Evolutionary conservation across 2,888 invertebrate species (phyloP).

Genomic region (Bembecia ichneumoniformis): DNA sequence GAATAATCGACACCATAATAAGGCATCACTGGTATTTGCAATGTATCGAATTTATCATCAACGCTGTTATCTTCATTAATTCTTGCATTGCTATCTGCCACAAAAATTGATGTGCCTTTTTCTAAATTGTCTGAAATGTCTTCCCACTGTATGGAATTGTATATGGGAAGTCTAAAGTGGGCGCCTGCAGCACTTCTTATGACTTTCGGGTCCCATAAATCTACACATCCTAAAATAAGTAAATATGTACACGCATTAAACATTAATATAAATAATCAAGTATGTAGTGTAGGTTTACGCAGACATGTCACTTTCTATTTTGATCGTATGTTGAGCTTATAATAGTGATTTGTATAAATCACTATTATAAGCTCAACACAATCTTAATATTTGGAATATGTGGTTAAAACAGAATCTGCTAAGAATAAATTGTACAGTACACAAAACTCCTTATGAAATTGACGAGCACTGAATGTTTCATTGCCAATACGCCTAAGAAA

Average conservation of each 20-base stretch:
- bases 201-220: slow-evolving; percentile 92
- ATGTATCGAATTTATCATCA: slow-evolving; percentile 14
- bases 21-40: slow-evolving; percentile 68
- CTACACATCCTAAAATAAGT: slow-evolving; percentile 81
- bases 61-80: slow-evolving; percentile 12
- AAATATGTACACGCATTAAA: not conserved
- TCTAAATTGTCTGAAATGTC: slow-evolving; percentile 66
- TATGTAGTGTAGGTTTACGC: not conserved
- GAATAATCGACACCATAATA: slow-evolving; percentile 76
- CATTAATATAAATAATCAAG: not conserved
- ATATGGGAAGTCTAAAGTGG: slow-evolving; percentile 84
- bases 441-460: no score
- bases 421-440: no score
- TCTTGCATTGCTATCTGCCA: slow-evolving; percentile 77
- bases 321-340: no score
- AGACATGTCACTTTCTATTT: no score
- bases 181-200: slow-evolving; percentile 87
- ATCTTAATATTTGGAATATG: no score
- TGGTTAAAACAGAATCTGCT: no score
- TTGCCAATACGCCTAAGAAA: no score
- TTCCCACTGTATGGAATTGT: slow-evolving; percentile 76
- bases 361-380: no score
- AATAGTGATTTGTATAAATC: no score
- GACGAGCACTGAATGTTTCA: no score
- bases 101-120: slow-evolving; percentile 67